These are phyloP conservation scores for Xylocampa areola DNA, from an alignment of 2,888 invertebrate genomes.

Conservation along the genomic window DNA sequence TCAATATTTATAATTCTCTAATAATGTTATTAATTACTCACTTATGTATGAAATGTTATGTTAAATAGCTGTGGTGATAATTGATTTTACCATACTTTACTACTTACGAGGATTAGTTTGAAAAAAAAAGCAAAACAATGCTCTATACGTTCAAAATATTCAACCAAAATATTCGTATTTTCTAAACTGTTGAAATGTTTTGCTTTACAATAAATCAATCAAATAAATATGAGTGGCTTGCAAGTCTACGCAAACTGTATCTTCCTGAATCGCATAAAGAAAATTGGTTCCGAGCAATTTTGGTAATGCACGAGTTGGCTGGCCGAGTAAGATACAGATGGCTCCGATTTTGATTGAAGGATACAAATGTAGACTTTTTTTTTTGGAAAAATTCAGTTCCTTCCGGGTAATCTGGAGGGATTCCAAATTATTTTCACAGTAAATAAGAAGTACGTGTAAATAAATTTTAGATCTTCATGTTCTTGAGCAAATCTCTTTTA, in stretches of 20 bases:
- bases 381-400: constrained; percentile 27
- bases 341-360: constrained; percentile 78
- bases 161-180: constrained; percentile 1
- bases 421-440: constrained; percentile 29
- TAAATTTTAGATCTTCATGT: no score
- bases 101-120: no score
- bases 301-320: constrained; percentile 85
- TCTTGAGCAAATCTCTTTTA: no score
- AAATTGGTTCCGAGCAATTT: constrained; percentile 86
- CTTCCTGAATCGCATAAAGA: constrained; percentile 79
- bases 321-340: constrained; percentile 70
- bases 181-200: constrained; percentile 38
- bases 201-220: constrained; percentile 56
- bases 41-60: no score
- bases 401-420: constrained; percentile 42
- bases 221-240: constrained; percentile 71
- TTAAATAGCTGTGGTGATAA: no score
- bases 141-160: background rate
- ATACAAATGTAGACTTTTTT: constrained; percentile 64
- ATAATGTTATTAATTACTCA: background rate
- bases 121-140: no score
- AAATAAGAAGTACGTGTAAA: constrained; percentile 2
- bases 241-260: constrained; percentile 70
- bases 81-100: no score
- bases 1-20: background rate